phyloP scores from a whole-genome alignment of 2,888 invertebrate genomes.

The Chrysomela aeneicollis region DNA sequence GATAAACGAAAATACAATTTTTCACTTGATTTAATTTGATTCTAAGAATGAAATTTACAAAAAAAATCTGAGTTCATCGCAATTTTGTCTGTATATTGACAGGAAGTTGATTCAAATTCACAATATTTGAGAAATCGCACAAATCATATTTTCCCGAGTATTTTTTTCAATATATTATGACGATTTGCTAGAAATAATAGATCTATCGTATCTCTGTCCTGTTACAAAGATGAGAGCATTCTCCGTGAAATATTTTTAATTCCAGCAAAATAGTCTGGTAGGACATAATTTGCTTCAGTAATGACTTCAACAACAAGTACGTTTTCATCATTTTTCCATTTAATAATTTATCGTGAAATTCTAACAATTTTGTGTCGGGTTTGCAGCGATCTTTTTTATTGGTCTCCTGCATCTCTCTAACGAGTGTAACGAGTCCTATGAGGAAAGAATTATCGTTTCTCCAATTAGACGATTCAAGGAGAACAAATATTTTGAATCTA shows the following conservation, averaged over 20 bases:
- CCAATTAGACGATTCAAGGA: not conserved
- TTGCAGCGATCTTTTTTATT: slow-evolving; percentile 9
- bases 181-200: too few species aligned
- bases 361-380: slow-evolving; percentile 7
- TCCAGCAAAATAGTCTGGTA: not conserved
- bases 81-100: too few species aligned
- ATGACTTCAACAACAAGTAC: slow-evolving; percentile 8
- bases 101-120: too few species aligned
- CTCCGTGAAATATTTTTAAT: slow-evolving; percentile 3
- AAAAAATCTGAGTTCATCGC: too few species aligned
- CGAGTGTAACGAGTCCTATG: slow-evolving; percentile 9
- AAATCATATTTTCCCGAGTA: too few species aligned
- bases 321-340: slow-evolving; percentile 5
- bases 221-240: not conserved
- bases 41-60: too few species aligned
- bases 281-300: not conserved
- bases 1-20: too few species aligned
- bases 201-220: too few species aligned
- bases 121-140: too few species aligned
- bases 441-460: slow-evolving; percentile 4
- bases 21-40: too few species aligned
- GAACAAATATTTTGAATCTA: not conserved
- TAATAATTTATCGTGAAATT: slow-evolving; percentile 16
- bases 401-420: not conserved
- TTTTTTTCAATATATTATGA: too few species aligned